Base-by-base conservation (phyloP, 2,113 vertebrate species). In the Tiliqua scincoides region DNA sequence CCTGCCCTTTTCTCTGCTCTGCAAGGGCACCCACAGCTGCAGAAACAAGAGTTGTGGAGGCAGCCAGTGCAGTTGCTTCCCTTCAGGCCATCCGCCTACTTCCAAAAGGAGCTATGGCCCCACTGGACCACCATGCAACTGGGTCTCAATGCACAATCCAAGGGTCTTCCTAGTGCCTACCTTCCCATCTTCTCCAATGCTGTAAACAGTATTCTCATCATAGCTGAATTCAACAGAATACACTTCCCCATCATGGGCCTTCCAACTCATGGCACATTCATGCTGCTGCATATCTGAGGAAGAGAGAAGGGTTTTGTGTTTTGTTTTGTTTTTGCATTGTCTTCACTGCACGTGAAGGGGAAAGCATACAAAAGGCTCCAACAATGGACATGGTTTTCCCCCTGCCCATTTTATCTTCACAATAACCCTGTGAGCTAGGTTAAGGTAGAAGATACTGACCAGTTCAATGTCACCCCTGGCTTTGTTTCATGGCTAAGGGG, bases 161-260 rank as follows among this genome's bases (percentile, higher is more conserved):
- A 15, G 54, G 17, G 63, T 59, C 21, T 84, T 30, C 85, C 21
- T 65, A 85, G 1, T 79, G 0, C 94, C 79, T 80, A 99, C 99
- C 98, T 99, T 99, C 62, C 98, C 98, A 0, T 99, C 99, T 91
- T 98, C 97, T 10, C 99, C 99, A 3, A 99, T 97, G 93, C 98
- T 99, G 95, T 98, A 99, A 87, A 99, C 98, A 0, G 98, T 97
- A 88, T 99, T 99, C 93, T 99, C 98, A 2, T 99, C 98, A 0
- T 97, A 99, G 96, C 99, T 99, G 97, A 99, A 99, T 93, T 99
- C 99, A 68, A 99, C 98, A 0, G 98, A 99, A 94, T 98, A 99
- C 63, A 99, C 98, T 73, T 99, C 98, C 1, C 98, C 99, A 0
- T 97, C 95, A 0, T 99, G 99, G 65, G 98, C 98, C 87, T 95